These are phyloP conservation scores for Lophotriccus pileatus DNA, from an alignment of 2,797 vertebrate species.

Conservation along the genomic window DNA sequence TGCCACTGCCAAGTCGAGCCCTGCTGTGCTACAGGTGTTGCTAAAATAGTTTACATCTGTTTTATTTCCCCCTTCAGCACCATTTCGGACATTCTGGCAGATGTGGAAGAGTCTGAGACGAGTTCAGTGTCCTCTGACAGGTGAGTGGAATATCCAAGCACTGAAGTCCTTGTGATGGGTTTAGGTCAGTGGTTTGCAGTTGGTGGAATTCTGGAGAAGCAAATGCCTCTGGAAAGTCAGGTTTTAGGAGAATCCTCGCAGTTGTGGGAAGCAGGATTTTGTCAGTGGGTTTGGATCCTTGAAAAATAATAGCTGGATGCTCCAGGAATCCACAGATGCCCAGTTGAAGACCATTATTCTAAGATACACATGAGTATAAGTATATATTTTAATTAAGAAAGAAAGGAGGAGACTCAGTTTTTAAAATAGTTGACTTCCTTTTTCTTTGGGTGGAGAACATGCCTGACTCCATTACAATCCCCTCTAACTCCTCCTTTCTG, in stretches of 20 bases:
- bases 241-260: not conserved
- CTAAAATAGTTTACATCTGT: not conserved
- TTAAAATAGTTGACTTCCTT: not conserved
- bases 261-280: not conserved
- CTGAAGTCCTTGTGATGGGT: accelerated
- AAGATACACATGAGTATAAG: not conserved
- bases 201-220: not conserved
- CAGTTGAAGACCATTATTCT: not conserved
- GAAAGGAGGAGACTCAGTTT: not conserved
- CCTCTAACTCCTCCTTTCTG: not conserved
- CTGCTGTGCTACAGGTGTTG: not conserved
- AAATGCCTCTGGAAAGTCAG: not conserved
- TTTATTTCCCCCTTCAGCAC: conserved; percentile 60
- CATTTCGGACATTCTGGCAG: conserved; percentile 69
- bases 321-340: not conserved
- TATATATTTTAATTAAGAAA: not conserved
- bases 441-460: not conserved
- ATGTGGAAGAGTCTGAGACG: not conserved
- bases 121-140: not conserved
- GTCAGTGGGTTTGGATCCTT: not conserved
- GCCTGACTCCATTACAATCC: not conserved
- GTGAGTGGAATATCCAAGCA: conserved; percentile 5
- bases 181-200: not conserved
- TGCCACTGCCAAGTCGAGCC: not conserved
- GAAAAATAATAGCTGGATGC: not conserved